These are phyloP conservation scores for Anarrhichthys ocellatus DNA, from an alignment of 2,113 vertebrate species.

Conservation along the genomic window DNA sequence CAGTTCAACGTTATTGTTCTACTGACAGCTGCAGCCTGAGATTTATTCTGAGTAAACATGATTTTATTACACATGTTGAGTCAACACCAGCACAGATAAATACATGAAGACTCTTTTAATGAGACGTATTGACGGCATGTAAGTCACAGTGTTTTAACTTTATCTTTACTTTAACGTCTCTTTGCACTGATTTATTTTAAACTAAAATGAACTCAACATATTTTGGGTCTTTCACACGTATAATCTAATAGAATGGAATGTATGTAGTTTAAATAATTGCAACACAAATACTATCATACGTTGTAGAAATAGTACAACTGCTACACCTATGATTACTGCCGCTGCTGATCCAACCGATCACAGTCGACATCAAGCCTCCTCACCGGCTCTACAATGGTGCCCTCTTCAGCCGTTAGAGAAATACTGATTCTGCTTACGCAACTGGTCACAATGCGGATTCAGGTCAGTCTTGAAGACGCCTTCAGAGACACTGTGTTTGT, in stretches of 20 bases:
- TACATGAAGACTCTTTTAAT: neutral
- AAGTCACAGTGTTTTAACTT: neutral
- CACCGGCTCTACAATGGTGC: slow-evolving; percentile 62
- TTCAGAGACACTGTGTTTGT: neutral
- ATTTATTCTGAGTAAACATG: neutral
- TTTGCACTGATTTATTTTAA: neutral
- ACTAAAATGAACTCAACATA: neutral
- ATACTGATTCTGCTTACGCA: slow-evolving; percentile 20
- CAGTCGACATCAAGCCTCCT: neutral
- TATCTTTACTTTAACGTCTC: slow-evolving; percentile 2
- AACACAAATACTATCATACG: neutral
- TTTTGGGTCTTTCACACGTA: neutral
- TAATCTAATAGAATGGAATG: neutral
- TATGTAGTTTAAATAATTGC: neutral
- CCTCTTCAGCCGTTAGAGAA: slow-evolving; percentile 61
- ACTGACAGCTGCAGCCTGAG: neutral
- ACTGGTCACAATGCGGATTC: slow-evolving; percentile 4
- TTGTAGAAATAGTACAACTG: neutral
- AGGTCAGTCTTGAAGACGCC: neutral
- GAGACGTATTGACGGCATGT: neutral
- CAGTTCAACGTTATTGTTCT: slow-evolving; percentile 23
- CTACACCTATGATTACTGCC: neutral
- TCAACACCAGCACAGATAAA: neutral
- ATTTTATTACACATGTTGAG: slow-evolving; percentile 17
- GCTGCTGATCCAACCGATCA: neutral